Conservation (phyloP, 2,113 vertebrate genomes). For the Oreotragus oreotragus region DNA sequence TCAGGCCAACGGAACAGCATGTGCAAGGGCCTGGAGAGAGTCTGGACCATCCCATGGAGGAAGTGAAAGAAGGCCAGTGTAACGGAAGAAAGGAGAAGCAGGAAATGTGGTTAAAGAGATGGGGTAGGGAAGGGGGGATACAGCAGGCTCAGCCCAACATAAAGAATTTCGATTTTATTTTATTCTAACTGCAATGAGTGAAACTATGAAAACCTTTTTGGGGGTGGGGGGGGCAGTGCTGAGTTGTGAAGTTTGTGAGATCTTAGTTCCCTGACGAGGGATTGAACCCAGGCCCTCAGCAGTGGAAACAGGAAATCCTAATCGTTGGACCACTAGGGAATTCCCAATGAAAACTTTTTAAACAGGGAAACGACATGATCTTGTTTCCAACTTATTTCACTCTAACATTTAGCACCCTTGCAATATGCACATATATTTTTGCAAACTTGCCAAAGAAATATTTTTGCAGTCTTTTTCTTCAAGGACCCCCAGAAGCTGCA, state of each 20-base stretch:
- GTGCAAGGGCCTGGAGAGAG: neutral
- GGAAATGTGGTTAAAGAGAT: constrained; percentile 33
- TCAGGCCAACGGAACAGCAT: neutral
- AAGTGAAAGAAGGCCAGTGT: constrained; percentile 39
- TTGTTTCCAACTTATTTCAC: constrained; percentile 22
- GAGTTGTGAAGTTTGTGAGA: neutral
- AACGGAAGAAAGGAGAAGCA: neutral
- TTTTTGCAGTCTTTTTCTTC: neutral
- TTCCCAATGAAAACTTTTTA: neutral
- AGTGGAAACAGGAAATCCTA: neutral
- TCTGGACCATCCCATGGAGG: neutral
- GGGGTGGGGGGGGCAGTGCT: neutral
- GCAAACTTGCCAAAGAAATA: neutral
- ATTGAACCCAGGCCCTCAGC: neutral
- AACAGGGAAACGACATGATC: neutral
- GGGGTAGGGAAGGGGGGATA: neutral
- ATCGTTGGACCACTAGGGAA: neutral
- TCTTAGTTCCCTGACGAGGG: neutral
- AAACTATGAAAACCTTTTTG: neutral
- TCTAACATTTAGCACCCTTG: neutral
- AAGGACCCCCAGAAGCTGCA: neutral
- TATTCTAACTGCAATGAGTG: neutral
- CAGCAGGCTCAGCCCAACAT: neutral
- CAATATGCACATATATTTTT: neutral
- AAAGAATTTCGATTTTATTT: neutral